These are phyloP conservation scores for Xestoiulus laeticollis DNA, from an alignment of 2,888 invertebrate species.

Conservation along the genomic window DNA sequence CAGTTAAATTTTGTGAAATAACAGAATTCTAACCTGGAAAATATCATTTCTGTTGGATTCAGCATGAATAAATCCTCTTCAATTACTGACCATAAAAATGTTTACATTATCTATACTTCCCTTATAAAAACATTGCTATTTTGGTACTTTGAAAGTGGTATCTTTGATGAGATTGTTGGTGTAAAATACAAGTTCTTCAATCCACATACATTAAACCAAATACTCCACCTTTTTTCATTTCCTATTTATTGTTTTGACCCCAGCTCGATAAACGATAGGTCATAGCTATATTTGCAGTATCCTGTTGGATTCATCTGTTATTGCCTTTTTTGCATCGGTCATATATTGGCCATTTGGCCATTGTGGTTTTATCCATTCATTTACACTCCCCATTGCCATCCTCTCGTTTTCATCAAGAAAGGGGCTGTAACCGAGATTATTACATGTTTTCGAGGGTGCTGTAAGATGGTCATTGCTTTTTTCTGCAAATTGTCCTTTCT, in stretches of 20 bases:
- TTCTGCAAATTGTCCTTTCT: background rate
- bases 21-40: too few relatives aligned
- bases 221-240: background rate
- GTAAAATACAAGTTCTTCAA: too few relatives aligned
- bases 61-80: too few relatives aligned
- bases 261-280: background rate
- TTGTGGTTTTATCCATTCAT: background rate
- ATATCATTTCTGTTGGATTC: too few relatives aligned
- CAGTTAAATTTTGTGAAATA: too few relatives aligned
- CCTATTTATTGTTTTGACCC: background rate
- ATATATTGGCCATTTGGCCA: constrained; percentile 8
- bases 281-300: background rate
- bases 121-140: too few relatives aligned
- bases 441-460: background rate
- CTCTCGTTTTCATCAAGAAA: background rate
- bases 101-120: too few relatives aligned
- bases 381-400: background rate
- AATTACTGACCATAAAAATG: too few relatives aligned
- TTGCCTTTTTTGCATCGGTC: background rate
- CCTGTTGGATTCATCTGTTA: background rate
- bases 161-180: too few relatives aligned
- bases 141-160: too few relatives aligned
- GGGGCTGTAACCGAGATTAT: background rate
- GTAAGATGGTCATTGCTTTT: constrained; percentile 13
- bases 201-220: too few relatives aligned